A percentile compares a stretch with the other conserved stretches of the same genome.
Conservation (phyloP, 1,140 invertebrate species). For the Bombus haemorrhoidalis region DNA sequence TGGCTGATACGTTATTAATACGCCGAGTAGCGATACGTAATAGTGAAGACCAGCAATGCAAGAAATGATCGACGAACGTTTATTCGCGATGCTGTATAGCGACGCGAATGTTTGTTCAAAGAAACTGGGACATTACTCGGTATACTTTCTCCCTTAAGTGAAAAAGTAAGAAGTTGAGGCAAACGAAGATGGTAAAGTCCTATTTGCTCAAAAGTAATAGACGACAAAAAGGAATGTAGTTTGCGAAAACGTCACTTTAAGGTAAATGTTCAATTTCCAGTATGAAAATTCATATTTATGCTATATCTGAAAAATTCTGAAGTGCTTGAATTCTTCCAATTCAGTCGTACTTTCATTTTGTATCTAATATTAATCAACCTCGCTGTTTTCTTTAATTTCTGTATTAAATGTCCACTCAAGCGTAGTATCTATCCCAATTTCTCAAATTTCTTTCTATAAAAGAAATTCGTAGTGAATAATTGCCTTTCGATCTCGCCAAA, state of each 20-base stretch:
- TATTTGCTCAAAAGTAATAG: neutral
- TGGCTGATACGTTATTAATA: slow-evolving; percentile 13
- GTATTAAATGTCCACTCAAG: too few species aligned
- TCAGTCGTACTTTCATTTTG: neutral
- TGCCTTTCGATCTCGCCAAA: too few species aligned
- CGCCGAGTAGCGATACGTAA: neutral
- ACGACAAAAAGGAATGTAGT: neutral
- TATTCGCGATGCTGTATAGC: slow-evolving; percentile 9
- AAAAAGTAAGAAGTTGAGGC: neutral
- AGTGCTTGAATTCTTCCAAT: neutral
- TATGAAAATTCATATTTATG: neutral
- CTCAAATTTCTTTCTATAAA: too few species aligned
- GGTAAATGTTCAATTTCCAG: neutral
- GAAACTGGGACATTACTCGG: neutral
- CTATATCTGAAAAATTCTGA: neutral
- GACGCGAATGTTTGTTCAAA: slow-evolving; percentile 10
- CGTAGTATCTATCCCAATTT: too few species aligned
- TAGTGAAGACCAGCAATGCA: neutral
- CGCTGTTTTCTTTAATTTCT: too few species aligned
- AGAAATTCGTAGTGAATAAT: too few species aligned
- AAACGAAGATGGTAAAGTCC: neutral
- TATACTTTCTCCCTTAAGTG: neutral
- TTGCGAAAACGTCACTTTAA: neutral
- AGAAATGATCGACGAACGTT: slow-evolving; percentile 10
- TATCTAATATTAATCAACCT: too few species aligned